A percentile compares a stretch with the other conserved stretches of the same genome.
Conservation (phyloP, 2,888 invertebrate genomes). For the Phasia obesa region DNA sequence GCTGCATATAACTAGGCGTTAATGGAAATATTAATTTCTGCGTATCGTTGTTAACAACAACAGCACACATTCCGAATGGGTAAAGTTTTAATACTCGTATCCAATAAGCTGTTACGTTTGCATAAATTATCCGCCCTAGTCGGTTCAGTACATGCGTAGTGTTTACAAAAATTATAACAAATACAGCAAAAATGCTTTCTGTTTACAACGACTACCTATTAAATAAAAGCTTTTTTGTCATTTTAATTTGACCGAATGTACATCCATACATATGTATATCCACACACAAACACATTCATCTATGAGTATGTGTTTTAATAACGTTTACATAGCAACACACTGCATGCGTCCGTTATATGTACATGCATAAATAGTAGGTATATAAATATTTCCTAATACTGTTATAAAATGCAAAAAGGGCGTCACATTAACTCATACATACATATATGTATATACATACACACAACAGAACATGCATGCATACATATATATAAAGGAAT, state of each 20-base stretch:
- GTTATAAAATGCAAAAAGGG: background rate
- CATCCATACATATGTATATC: no score
- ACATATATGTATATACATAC: background rate
- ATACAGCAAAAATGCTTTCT: background rate
- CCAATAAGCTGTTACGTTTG: conserved; percentile 33
- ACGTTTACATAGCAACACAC: no score
- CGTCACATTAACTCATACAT: background rate
- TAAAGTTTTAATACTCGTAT: conserved; percentile 14
- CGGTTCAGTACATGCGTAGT: conserved; percentile 50
- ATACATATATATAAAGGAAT: background rate
- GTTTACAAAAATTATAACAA: conserved; percentile 1
- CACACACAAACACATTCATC: no score
- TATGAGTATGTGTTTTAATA: no score
- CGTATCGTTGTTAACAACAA: background rate
- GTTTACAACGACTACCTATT: background rate
- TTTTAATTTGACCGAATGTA: no score
- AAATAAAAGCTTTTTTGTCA: no score
- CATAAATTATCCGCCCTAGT: conserved; percentile 38
- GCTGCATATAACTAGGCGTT: background rate
- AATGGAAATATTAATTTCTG: conserved; percentile 8
- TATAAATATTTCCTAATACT: no score
- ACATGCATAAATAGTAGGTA: no score
- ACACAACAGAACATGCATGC: background rate
- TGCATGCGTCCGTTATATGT: no score
- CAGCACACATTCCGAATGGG: background rate